A percentile compares a stretch with the other conserved stretches of the same genome.
Conservation (phyloP, 1,140 invertebrate species). For the Drosophila guanche region DNA sequence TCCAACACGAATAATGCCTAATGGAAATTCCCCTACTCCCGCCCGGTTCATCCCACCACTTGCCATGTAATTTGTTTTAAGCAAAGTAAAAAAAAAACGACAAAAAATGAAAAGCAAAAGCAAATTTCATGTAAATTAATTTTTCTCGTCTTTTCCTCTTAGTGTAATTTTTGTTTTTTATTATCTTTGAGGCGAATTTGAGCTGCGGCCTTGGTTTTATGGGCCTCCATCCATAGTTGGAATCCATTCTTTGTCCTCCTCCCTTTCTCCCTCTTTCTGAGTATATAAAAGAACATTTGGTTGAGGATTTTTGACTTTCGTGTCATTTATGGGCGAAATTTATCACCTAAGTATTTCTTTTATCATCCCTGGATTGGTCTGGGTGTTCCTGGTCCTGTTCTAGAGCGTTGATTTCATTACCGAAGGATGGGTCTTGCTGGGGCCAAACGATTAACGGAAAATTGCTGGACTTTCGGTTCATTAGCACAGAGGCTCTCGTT, state of each 20-base stretch:
- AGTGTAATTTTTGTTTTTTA: constrained; percentile 58
- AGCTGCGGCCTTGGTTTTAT: constrained; percentile 3
- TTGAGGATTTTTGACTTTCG: constrained; percentile 61
- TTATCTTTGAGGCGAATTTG: constrained; percentile 38
- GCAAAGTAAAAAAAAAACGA: constrained; percentile 11
- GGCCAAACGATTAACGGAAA: constrained; percentile 41
- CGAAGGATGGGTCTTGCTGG: constrained; percentile 14
- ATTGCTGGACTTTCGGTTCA: constrained; percentile 42
- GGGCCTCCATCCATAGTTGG: neutral
- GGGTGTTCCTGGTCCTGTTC: constrained; percentile 11
- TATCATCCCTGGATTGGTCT: constrained; percentile 1
- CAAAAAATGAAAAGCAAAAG: constrained; percentile 2
- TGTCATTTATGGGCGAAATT: constrained; percentile 62
- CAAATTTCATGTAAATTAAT: constrained; percentile 65
- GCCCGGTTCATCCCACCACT: neutral
- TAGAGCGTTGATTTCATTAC: constrained; percentile 57
- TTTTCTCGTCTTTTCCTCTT: constrained; percentile 51
- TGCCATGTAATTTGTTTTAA: constrained; percentile 50
- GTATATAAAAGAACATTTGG: constrained; percentile 60
- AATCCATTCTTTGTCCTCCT: neutral
- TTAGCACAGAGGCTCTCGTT: constrained; percentile 32
- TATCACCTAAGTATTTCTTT: constrained; percentile 40
- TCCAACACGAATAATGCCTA: constrained; percentile 51
- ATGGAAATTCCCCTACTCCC: constrained; percentile 13
- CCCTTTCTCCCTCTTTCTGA: constrained; percentile 11